These are phyloP conservation scores for Carettochelys insculpta DNA, from an alignment of 2,113 vertebrate genomes.

Conservation along the genomic window DNA sequence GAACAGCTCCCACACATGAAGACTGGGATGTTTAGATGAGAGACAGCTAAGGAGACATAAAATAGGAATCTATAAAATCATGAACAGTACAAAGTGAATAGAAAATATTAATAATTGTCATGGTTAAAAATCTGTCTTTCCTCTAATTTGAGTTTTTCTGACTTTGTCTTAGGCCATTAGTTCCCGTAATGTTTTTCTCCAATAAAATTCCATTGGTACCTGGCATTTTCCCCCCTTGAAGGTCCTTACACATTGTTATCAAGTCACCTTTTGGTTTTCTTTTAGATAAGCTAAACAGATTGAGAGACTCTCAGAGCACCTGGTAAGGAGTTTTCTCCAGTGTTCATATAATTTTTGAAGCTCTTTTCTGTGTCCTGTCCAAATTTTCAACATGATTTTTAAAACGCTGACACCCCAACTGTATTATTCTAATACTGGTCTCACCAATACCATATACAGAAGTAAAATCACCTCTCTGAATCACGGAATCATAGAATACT, in stretches of 20 bases:
- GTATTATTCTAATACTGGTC: background rate
- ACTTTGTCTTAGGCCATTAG: no score
- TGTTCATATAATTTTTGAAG: background rate
- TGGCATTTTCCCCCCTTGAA: no score
- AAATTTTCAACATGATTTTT: background rate
- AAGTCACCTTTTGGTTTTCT: no score
- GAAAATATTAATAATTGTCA: no score
- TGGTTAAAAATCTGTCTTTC: no score
- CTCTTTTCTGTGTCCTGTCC: background rate
- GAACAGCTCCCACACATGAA: background rate
- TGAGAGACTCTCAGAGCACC: background rate
- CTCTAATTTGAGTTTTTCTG: no score
- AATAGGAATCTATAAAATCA: background rate
- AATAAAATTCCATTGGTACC: no score
- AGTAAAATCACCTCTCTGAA: background rate
- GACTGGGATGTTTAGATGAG: background rate
- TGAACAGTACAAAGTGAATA: background rate
- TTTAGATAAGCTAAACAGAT: background rate
- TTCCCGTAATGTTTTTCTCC: no score
- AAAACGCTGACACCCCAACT: background rate
- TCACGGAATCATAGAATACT: no score
- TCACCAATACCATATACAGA: background rate
- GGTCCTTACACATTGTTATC: no score
- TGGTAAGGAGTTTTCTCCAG: background rate
- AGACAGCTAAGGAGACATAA: background rate